Evolutionary conservation across 2,888 invertebrate genomes (phyloP), one percentile per base, ranked within the genome.

Genomic region (Pristionchus maxplancki): DNA sequence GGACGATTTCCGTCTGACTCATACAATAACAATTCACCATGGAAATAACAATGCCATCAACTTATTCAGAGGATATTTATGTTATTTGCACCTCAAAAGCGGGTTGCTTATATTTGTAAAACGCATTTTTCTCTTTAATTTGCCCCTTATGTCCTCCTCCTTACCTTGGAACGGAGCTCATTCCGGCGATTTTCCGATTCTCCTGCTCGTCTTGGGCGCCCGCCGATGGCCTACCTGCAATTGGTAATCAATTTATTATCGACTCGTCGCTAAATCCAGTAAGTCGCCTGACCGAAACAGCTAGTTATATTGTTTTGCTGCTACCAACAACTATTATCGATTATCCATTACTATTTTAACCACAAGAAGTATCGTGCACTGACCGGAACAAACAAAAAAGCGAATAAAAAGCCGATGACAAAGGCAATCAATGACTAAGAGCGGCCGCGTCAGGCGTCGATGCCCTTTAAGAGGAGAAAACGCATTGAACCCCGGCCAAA

Each of bases 181-280:
- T 78, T 44, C 44, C 78, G 11, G n/a, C 78, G 44, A 28, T 9
- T 44, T 9, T 5, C 15, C 85, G 64, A 40, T 85, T 85, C 64
- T 85, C 85, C 85, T 85, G 85, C 64, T 85, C 85, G 17, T 85
- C 84, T 9, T 84, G 84, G 67, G 67, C 71, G 64, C 37, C 71
- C 37, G 71, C 71, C 71, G 31, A 71, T 37, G 71, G 37, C 37
- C 71, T 34, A 17, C 71, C 71, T 71, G 71, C 71, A 71, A 71
- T 31, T 50, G 17, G 1, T n/a, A 50, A 20, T 20, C 50, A 50
- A 11, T 50, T 15, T 8, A 1, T 20, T 20, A 50, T 50, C 15
- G n/a, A n/a, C n/a, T 50, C 50, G 50, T 50, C 20, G 50, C 50
- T 50, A 50, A 50, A 15, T 20, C 17, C 50, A 50, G 50, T 50